phyloP scores from a whole-genome alignment of 2,797 vertebrate genomes.

The Acrocephalus scirpaceus region DNA sequence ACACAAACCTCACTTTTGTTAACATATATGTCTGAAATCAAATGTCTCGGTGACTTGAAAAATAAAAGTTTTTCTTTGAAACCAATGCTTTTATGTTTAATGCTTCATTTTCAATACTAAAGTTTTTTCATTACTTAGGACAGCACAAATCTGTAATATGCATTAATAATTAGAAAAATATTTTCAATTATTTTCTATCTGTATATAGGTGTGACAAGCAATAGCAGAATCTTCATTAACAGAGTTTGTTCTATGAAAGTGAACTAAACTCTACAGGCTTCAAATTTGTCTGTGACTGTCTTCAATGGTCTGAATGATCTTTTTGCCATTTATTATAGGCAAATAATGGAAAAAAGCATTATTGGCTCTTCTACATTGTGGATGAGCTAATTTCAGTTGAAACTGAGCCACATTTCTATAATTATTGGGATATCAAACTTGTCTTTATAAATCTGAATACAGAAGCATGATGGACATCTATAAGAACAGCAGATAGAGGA shows the following conservation, averaged over 20 bases:
- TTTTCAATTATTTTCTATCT: fast-evolving
- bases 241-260: not conserved
- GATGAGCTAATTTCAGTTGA: not conserved
- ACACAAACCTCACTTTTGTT: not conserved
- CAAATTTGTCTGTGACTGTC: not conserved
- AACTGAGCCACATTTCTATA: not conserved
- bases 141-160: not conserved
- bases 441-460: constrained; percentile 55
- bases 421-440: constrained; percentile 23
- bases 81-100: not conserved
- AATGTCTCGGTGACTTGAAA: not conserved
- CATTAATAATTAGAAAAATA: not conserved
- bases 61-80: not conserved
- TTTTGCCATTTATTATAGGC: not conserved
- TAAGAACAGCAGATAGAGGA: constrained; percentile 40
- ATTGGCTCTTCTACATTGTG: not conserved
- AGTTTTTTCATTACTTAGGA: not conserved
- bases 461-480: constrained; percentile 23
- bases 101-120: not conserved
- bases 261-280: not conserved
- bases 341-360: fast-evolving
- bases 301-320: not conserved
- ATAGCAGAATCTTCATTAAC: not conserved
- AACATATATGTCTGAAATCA: not conserved
- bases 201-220: not conserved